Conservation (phyloP, 2,113 vertebrate genomes). For the Hemichromis elongatus region DNA sequence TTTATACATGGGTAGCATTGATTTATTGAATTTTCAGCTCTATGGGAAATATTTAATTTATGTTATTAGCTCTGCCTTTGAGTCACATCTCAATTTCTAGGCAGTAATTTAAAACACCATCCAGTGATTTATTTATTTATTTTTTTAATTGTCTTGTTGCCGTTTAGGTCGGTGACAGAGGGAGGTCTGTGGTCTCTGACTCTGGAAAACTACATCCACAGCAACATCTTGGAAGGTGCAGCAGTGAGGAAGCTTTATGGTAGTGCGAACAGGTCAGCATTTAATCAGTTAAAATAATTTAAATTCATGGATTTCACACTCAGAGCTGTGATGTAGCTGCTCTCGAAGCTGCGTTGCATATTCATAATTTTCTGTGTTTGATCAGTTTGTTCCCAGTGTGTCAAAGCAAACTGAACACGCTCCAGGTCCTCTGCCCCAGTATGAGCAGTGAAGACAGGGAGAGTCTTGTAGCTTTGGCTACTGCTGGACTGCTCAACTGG, state of each 20-base stretch:
- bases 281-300: background rate
- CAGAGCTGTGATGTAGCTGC: background rate
- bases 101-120: background rate
- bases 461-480: conserved; percentile 78
- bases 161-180: conserved; percentile 77
- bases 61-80: background rate
- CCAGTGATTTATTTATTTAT: background rate
- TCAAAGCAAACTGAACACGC: conserved; percentile 82
- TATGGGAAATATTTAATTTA: background rate
- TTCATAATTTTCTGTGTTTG: background rate
- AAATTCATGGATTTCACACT: background rate
- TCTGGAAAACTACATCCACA: conserved; percentile 76
- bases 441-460: conserved; percentile 81
- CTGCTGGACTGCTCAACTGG: conserved; percentile 84
- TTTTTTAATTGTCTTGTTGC: background rate
- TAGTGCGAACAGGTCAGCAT: conserved; percentile 78
- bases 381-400: conserved; percentile 85
- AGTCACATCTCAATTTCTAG: background rate
- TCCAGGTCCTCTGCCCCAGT: conserved; percentile 84
- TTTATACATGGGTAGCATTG: background rate
- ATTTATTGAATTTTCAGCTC: background rate
- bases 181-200: conserved; percentile 91
- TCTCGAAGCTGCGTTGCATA: background rate
- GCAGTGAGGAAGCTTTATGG: conserved; percentile 76
- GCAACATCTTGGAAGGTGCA: conserved; percentile 40